Conservation (phyloP, 2,113 vertebrate species). For the Periophthalmus modestus region DNA sequence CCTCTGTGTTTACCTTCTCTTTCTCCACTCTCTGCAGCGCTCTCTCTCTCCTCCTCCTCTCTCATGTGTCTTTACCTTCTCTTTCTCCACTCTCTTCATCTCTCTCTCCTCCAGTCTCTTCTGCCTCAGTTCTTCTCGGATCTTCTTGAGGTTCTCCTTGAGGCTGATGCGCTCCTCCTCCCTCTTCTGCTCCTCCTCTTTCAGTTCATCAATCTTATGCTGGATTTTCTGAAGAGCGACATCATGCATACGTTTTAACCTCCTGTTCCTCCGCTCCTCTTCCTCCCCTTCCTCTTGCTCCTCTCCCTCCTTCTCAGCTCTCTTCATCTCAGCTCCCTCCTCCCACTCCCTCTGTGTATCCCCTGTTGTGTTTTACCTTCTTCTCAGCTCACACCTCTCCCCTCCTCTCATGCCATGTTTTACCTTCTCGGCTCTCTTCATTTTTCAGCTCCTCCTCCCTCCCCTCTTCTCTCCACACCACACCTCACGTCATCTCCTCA, state of each 20-base stretch:
- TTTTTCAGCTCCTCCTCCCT: no score
- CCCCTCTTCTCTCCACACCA: no score
- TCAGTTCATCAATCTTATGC: not conserved
- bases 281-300: not conserved
- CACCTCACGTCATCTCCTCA: no score
- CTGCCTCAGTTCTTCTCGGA: not conserved
- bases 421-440: no score
- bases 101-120: not conserved
- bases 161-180: not conserved
- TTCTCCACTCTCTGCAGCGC: not conserved
- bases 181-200: not conserved
- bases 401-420: no score
- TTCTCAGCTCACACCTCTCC: no score
- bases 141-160: not conserved
- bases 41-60: not conserved
- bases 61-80: not conserved
- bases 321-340: not conserved
- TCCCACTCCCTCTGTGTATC: not conserved
- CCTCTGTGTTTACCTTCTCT: not conserved
- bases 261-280: not conserved
- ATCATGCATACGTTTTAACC: not conserved
- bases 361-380: constrained; percentile 30
- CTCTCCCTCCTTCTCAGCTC: not conserved
- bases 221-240: not conserved
- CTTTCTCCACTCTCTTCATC: not conserved